A percentile compares a stretch with the other conserved stretches of the same genome.
Evolutionary conservation across 1,140 invertebrate genomes (phyloP).

Genomic region (Zaprionus gabonicus): DNA sequence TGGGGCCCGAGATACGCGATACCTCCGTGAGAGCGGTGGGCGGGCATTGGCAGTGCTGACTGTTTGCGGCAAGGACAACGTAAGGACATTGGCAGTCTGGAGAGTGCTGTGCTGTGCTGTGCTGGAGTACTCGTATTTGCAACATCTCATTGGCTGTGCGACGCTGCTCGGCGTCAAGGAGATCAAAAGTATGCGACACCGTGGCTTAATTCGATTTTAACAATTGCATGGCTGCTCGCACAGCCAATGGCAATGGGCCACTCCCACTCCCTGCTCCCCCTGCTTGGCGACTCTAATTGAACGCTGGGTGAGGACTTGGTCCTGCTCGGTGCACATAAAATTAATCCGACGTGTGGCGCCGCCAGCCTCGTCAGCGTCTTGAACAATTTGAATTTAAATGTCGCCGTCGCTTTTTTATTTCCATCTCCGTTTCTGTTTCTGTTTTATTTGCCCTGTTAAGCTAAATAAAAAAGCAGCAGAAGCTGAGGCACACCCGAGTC

Average conservation of each 20-base stretch:
- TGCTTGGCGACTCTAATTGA: constrained; percentile 62
- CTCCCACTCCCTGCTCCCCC: constrained; percentile 19
- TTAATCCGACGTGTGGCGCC: constrained; percentile 82
- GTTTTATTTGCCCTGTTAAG: constrained; percentile 56
- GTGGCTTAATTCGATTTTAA: constrained; percentile 83
- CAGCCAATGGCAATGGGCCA: constrained; percentile 73
- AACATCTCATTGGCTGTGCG: constrained; percentile 78
- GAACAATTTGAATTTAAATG: constrained; percentile 81
- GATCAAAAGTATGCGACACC: constrained; percentile 83
- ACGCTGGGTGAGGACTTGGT: constrained; percentile 36
- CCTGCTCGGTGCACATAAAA: constrained; percentile 71
- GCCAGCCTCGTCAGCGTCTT: constrained; percentile 75
- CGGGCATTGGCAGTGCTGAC: constrained; percentile 45
- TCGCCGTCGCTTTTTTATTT: constrained; percentile 56
- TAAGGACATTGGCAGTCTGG: constrained; percentile 68
- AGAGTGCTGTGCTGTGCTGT: background rate
- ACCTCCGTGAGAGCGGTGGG: constrained; percentile 39
- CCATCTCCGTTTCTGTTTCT: constrained; percentile 20
- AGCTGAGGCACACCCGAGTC: constrained; percentile 14
- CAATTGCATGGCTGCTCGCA: constrained; percentile 65
- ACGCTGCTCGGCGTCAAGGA: constrained; percentile 57
- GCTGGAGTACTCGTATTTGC: constrained; percentile 33
- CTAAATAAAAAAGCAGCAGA: constrained; percentile 38
- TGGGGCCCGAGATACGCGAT: constrained; percentile 28
- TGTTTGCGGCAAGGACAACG: constrained; percentile 68